phyloP scores from a whole-genome alignment of 2,113 vertebrate genomes.

The Albula goreensis region DNA sequence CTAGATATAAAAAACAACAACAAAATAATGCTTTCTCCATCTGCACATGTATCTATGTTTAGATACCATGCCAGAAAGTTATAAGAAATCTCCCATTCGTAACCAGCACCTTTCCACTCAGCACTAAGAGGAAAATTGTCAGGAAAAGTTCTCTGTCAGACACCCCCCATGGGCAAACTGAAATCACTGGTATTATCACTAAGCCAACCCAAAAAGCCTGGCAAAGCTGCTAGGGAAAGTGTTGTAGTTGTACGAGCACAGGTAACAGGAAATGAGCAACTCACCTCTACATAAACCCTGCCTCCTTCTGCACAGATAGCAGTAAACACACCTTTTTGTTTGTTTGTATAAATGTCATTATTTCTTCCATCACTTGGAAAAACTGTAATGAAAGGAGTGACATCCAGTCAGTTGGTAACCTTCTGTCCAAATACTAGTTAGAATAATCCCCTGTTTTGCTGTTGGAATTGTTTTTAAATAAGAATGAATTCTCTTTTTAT shows the following conservation, averaged over 20 bases:
- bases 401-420: neutral
- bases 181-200: neutral
- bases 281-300: neutral
- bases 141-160: neutral
- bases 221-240: neutral
- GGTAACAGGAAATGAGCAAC: neutral
- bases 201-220: neutral
- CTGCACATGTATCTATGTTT: neutral
- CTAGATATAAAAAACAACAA: neutral
- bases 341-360: neutral
- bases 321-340: conserved; percentile 26
- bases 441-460: neutral
- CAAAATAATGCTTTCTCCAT: neutral
- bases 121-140: neutral
- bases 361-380: neutral
- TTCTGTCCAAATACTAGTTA: neutral
- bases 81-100: neutral
- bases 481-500: conserved; percentile 48
- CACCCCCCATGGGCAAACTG: neutral
- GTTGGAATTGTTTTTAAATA: conserved; percentile 4
- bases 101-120: neutral
- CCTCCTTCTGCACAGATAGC: neutral
- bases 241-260: neutral
- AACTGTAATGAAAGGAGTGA: neutral
- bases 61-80: neutral